Evolutionary conservation across 2,113 vertebrate genomes (phyloP).

Genomic region (Rhinoderma darwinii): DNA sequence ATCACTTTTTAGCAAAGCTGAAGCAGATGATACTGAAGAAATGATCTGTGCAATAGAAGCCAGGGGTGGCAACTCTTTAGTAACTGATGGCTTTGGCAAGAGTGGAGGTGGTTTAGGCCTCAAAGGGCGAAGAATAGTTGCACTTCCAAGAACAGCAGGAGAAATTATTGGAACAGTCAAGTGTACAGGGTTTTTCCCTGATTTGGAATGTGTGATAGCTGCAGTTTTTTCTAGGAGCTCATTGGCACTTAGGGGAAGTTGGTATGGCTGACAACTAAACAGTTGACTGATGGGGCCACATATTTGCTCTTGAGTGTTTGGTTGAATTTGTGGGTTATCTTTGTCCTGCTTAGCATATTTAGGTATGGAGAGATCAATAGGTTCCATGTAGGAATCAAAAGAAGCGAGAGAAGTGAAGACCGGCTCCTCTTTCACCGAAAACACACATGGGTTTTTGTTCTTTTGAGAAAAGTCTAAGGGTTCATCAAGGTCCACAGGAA

Average conservation of each 20-base stretch:
- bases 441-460: constrained; percentile 71
- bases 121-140: constrained; percentile 73
- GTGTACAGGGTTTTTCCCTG: constrained; percentile 78
- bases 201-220: constrained; percentile 66
- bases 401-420: constrained; percentile 68
- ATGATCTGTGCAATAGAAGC: constrained; percentile 99
- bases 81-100: constrained; percentile 86
- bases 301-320: constrained; percentile 73
- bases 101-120: constrained; percentile 87
- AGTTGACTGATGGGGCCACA: constrained; percentile 63
- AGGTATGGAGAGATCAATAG: constrained; percentile 93
- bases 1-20: constrained; percentile 85
- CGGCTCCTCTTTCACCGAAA: constrained; percentile 83
- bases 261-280: constrained; percentile 65
- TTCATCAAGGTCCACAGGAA: constrained; percentile 80
- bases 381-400: constrained; percentile 83
- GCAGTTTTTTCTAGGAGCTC: constrained; percentile 70
- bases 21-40: constrained; percentile 90
- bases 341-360: constrained; percentile 78
- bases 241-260: constrained; percentile 65
- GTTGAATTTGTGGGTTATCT: constrained; percentile 65
- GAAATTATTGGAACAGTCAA: constrained; percentile 78
- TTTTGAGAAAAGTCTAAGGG: constrained; percentile 94
- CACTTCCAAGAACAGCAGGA: constrained; percentile 70
- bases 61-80: constrained; percentile 88